Evolutionary conservation across 2,797 vertebrate species (phyloP).

Genomic region (Masticophis lateralis): DNA sequence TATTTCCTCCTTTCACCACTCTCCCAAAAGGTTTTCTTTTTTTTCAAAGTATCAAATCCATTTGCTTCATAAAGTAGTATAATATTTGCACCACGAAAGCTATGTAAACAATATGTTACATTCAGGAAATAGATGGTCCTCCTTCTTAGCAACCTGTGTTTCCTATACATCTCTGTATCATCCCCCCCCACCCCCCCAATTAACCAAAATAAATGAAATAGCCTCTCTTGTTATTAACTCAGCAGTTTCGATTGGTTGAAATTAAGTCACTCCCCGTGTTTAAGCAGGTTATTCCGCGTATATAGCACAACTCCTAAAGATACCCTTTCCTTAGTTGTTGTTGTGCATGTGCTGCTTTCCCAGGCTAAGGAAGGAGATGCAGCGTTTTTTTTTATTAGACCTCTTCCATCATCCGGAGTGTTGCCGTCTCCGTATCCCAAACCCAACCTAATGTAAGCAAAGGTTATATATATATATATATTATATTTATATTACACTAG

Average conservation of each 20-base stretch:
- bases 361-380: background rate
- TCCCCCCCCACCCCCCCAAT: background rate
- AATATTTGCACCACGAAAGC: background rate
- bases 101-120: background rate
- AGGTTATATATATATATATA: fast-evolving
- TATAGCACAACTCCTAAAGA: slow-evolving; percentile 1
- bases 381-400: background rate
- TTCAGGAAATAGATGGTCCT: fast-evolving
- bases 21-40: slow-evolving; percentile 7
- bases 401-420: background rate
- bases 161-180: background rate
- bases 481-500: too few species aligned
- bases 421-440: background rate
- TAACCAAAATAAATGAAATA: background rate
- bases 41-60: background rate
- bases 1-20: background rate
- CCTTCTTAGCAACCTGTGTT: background rate
- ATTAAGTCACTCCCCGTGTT: background rate
- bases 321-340: background rate
- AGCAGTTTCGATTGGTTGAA: background rate
- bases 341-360: background rate
- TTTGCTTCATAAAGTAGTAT: slow-evolving; percentile 6
- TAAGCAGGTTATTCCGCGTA: background rate
- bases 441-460: background rate
- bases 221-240: background rate